Base-by-base conservation (phyloP, 2,797 vertebrate genomes). In the Catostomus latipinnis region DNA sequence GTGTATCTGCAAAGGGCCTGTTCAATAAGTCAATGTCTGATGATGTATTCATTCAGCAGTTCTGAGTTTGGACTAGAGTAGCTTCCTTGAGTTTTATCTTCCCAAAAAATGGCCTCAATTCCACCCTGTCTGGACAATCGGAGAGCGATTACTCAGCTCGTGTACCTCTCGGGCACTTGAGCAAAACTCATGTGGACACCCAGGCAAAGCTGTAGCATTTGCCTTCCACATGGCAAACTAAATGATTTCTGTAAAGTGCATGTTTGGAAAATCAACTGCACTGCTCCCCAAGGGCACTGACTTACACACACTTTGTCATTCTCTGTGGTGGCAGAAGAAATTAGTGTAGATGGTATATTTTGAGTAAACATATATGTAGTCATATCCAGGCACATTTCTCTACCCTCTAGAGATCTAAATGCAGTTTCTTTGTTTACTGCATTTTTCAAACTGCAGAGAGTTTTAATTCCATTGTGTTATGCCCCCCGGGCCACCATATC, bases 221-320 rank as follows among this genome's bases (percentile, higher is more conserved):
- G 71, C 75, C 50, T 67, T 74, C 14, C 43, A 65, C 67, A 81
- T 78, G 74, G 67, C 50, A 75, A 80, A 74, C 68, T 22, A 49
- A 85, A 80, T 74, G 77, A 83, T 83, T 81, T 78, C 81, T 60
- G 62, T 67, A n/a, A 66, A 79, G 78, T 49, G 71, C 80, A 81
- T 74, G 74, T 73, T 82, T 71, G 56, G 77, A 82, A 80, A 84
- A 83, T 83, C 69, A 83, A 82, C 70, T 50, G 48, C 60, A 69
- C 58, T 46, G 8, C 9, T 76, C 69, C 76, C 48, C 18, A n/a
- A 52, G 72, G 72, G 73, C 73, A 74, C 46, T 6, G 62, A 65
- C 68, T 66, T 70, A 56, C 48, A 54, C 50, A 78, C 34, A 45
- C 16, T 76, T 85, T 74, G 61, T 69, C 76, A 80, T 77, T 74